Evolutionary conservation across 53 echinoderm and acorn worm genomes (phyloP), one percentile per base, ranked within the genome.

Genomic region (Temnopleurus reevesii): DNA sequence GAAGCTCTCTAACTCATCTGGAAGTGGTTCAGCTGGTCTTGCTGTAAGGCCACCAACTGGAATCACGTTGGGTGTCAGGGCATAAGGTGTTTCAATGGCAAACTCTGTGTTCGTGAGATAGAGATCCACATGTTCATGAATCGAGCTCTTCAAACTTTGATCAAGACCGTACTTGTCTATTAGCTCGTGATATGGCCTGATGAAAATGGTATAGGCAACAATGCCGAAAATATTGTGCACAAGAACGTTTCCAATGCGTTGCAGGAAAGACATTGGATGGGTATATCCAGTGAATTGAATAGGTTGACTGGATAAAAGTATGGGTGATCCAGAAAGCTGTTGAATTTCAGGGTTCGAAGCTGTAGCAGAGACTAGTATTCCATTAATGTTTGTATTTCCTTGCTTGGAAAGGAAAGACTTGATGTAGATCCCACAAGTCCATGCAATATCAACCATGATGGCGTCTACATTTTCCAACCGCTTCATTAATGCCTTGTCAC

Each of bases 371-470:
- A 81, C 33, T 2, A 53, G 53, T 12, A 81, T 53, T 10, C 45
- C 30, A 47, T 27, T 26, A 81, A 51, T 5, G 3, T 8, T 18
- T 27, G 34, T 51, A 28, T 30, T 31, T 26, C 27, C 53, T 6
- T 81, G 53, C 53, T 53, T 81, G 3, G 30, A 24, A 2, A 81
- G 54, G 33, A 51, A 81, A 3, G 81, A 27, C 27, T 81, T 81
- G 53, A 81, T 46, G 33, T 17, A 81, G 4, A 81, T 46, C 15
- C 81, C 81, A 81, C 81, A 81, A 9, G 81, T 51, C 81, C 81
- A 81, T 4, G 27, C 23, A 29, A 81, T 8, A 81, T 81, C 81
- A 45, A 81, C 9, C 17, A 81, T 53, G 12, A 51, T 10, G 54
- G 54, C 81, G 53, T 81, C 81, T 12, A 45, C 23, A 4, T 21